These are phyloP conservation scores for Teinopalpus imperialis DNA, from an alignment of 2,888 invertebrate species.

Conservation along the genomic window DNA sequence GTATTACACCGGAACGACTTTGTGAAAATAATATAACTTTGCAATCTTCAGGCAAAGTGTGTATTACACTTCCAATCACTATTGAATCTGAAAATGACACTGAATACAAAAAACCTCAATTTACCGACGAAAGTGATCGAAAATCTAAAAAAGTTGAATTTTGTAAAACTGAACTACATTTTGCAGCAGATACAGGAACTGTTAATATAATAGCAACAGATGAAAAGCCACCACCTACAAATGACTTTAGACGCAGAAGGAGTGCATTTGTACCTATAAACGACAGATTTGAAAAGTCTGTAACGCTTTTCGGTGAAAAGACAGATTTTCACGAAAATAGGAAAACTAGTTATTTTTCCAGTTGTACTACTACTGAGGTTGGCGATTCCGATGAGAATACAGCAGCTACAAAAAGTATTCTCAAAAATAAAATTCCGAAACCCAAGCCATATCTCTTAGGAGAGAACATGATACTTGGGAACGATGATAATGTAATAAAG, in stretches of 20 bases:
- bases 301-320: constrained; percentile 85
- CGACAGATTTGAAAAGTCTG: constrained; percentile 73
- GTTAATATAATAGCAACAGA: constrained; percentile 94
- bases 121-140: constrained; percentile 62
- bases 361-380: constrained; percentile 41
- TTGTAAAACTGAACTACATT: constrained; percentile 94
- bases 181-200: constrained; percentile 91
- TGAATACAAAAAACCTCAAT: constrained; percentile 42
- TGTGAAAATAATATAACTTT: constrained; percentile 58
- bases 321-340: constrained; percentile 43
- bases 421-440: constrained; percentile 88
- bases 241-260: constrained; percentile 88
- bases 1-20: constrained; percentile 48
- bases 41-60: constrained; percentile 65
- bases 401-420: constrained; percentile 85
- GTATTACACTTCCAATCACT: constrained; percentile 64
- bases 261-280: constrained; percentile 74
- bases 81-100: constrained; percentile 51
- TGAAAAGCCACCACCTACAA: constrained; percentile 92
- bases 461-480: constrained; percentile 82
- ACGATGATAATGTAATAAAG: constrained; percentile 35
- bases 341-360: constrained; percentile 35
- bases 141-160: constrained; percentile 90
- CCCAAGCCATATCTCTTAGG: constrained; percentile 89
- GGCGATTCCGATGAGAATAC: constrained; percentile 70